phyloP scores from a whole-genome alignment of 2,797 vertebrate species.

The Gallirallus australis region DNA sequence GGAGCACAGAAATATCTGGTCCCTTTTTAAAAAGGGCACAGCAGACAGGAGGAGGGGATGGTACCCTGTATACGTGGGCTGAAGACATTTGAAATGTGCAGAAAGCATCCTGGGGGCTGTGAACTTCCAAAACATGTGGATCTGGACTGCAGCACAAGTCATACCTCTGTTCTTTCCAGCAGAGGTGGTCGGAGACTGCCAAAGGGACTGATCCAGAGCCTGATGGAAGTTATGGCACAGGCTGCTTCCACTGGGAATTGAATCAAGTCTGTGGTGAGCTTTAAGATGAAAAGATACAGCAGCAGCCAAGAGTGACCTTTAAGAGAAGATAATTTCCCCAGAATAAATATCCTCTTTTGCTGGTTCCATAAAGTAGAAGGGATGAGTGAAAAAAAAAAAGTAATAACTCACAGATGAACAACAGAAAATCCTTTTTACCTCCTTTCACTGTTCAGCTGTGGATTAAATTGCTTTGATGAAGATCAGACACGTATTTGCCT shows the following conservation, averaged over 20 bases:
- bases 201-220: not conserved
- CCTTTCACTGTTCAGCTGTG: not conserved
- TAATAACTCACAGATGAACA: not conserved
- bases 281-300: not conserved
- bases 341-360: not conserved
- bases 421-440: not conserved
- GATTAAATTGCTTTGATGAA: constrained; percentile 51
- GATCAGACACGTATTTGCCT: constrained; percentile 32
- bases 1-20: not conserved
- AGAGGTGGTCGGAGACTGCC: not conserved
- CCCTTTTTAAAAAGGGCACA: not conserved
- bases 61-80: not conserved
- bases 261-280: not conserved
- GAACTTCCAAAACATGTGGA: not conserved
- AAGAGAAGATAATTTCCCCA: not conserved
- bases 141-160: not conserved
- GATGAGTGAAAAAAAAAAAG: constrained; percentile 21
- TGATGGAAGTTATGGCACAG: not conserved
- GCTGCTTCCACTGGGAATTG: not conserved
- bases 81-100: not conserved
- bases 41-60: not conserved
- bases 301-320: not conserved
- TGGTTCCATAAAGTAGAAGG: not conserved
- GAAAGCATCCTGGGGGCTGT: not conserved
- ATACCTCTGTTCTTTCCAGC: not conserved